These are phyloP conservation scores for Piscicola geometra DNA, from an alignment of 2,888 invertebrate species.

Conservation along the genomic window DNA sequence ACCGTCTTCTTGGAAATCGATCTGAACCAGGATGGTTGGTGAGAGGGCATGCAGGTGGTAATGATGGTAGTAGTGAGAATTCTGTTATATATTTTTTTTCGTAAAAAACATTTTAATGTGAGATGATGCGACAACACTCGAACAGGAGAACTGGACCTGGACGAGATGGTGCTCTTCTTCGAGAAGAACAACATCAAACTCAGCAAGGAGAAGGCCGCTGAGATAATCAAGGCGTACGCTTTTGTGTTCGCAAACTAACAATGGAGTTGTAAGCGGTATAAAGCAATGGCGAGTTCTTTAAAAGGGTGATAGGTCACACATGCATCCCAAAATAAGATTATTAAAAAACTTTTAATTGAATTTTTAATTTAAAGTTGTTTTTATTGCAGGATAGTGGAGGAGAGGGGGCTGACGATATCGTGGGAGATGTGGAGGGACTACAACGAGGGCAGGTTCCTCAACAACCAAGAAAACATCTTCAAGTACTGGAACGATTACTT, in stretches of 20 bases:
- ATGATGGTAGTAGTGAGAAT: too few species aligned
- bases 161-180: slow-evolving; percentile 23
- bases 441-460: slow-evolving; percentile 80
- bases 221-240: slow-evolving; percentile 17
- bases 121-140: neutral
- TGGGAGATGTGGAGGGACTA: slow-evolving; percentile 82
- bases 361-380: neutral
- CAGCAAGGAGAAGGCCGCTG: slow-evolving; percentile 1
- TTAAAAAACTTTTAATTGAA: neutral
- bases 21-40: neutral
- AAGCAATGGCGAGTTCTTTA: neutral
- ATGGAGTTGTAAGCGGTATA: neutral
- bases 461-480: slow-evolving; percentile 82
- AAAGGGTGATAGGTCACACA: too few species aligned
- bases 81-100: too few species aligned
- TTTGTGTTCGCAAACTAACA: neutral
- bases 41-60: neutral
- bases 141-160: slow-evolving; percentile 4
- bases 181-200: slow-evolving; percentile 18
- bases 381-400: slow-evolving; percentile 5
- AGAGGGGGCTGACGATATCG: neutral
- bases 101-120: too few species aligned
- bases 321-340: too few species aligned
- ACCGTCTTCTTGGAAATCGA: neutral
- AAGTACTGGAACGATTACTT: slow-evolving; percentile 79